Evolutionary conservation across 1,140 invertebrate genomes (phyloP).

Genomic region (Nylanderia fulva): DNA sequence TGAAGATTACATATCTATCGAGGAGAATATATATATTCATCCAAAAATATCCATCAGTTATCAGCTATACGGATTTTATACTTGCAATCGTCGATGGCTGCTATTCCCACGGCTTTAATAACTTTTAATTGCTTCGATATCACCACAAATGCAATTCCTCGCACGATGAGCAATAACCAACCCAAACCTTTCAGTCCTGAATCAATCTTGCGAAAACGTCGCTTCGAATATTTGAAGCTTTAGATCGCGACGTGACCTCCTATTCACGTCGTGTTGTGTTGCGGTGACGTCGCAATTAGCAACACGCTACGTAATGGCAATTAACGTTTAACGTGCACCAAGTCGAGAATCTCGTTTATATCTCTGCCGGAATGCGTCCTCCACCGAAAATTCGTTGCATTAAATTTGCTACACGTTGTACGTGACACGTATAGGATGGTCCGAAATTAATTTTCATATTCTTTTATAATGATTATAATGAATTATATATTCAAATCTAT

Average conservation of each 20-base stretch:
- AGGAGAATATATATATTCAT: background rate
- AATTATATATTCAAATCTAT: background rate
- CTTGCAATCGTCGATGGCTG: constrained; percentile 11
- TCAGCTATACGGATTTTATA: background rate
- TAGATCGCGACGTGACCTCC: constrained; percentile 34
- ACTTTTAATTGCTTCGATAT: constrained; percentile 55
- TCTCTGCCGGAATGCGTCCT: constrained; percentile 19
- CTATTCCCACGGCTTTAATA: constrained; percentile 44
- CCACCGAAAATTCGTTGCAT: constrained; percentile 37
- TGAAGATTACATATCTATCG: too few relatives aligned
- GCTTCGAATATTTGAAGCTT: constrained; percentile 35
- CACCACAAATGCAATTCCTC: constrained; percentile 21
- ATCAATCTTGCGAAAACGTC: background rate
- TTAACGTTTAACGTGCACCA: constrained; percentile 34
- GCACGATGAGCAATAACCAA: constrained; percentile 3
- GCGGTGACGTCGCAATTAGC: constrained; percentile 45
- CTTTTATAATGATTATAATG: background rate
- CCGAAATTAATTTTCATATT: background rate
- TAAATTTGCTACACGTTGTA: constrained; percentile 44
- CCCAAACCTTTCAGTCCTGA: background rate
- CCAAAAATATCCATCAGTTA: constrained; percentile 20
- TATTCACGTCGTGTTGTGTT: constrained; percentile 25
- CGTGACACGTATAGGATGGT: background rate
- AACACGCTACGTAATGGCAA: constrained; percentile 42
- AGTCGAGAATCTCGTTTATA: constrained; percentile 49